Base-by-base conservation (phyloP, 2,797 vertebrate genomes). In the Myotis vivesi region DNA sequence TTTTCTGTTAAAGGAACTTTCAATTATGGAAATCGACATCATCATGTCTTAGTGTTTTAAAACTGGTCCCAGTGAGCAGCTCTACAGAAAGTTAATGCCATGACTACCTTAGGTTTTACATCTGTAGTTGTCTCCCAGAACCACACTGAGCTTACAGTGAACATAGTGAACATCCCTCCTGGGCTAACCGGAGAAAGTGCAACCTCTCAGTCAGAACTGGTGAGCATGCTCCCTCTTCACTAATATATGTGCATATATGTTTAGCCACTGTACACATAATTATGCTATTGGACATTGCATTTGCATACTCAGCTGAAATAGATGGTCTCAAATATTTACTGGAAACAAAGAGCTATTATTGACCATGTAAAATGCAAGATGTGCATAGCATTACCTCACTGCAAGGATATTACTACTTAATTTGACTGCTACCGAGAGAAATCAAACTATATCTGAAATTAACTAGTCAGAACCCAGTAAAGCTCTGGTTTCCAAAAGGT, bases 291-390 rank as follows among this genome's bases (percentile, higher is more conserved):
- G n/a, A 8, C 22, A 80, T 33, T 79, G 20, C 19, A 62, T 75
- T 59, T 73, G 5, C 12, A 79, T 64, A 92, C 6, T 68, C 12
- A 25, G 28, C 3, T 87, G 16, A 94, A 79, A 28, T 59, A 12
- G 19, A 73, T 9, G 2, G 5, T 92, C 57, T 94, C 38, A 71
- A 9, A 89, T 51, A 77, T 84, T 84, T 84, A 72, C 85, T 33
- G 2, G 33, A 94, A 94, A 95, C 7, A 91, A 88, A 68, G 19
- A 76, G 87, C 20, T 81, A 49, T 85, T 87, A 75, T 77, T 95
- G 73, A 12, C 9, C 13, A 86, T 5, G 3, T 20, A 94, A 73
- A 91, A 88, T 64, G 6, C 53, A 75, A 93, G n/a, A 69, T 28
- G 13, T 9, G 41, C 1, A 0, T 19, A 23, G 19, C 22, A 76